Base-by-base conservation (phyloP, 2,113 vertebrate genomes). In the Pimephales promelas region DNA sequence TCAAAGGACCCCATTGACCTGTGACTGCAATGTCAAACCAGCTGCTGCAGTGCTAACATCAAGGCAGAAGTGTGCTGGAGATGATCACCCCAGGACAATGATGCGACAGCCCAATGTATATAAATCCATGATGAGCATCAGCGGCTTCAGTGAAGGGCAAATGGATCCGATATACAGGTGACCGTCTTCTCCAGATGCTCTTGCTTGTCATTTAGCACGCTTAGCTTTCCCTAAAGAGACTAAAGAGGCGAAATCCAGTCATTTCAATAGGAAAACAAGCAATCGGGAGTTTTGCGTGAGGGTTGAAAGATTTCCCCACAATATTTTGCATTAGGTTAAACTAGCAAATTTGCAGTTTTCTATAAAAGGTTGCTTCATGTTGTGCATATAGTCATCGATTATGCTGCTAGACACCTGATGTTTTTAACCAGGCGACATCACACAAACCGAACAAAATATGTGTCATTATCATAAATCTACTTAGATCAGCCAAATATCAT, bases 131-230 rank as follows among this genome's bases (percentile, higher is more conserved):
- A 61, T 52, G 49, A 49, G 54, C 70, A 79, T 43, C 61, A 40
- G 84, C 10, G n/a, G 47, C 66, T 66, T 28, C 54, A 31, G 40
- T 31, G 59, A 75, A 18, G 59, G 74, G 84, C 79, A 81, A 85
- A 83, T 40, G 68, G 59, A 47, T 62, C 36, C 59, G 36, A 54
- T 77, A 49, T 45, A 28, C 40, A 82, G 10, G 64, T 72, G 76
- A 83, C 70, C 20, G 31, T 84, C 84, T 75, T 54, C 28, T 64
- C 82, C 86, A 89, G 86, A 83, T 89, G 86, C 78, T 87, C 73
- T 20, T 43, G 22, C 10, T 40, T 70, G 66, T 72, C 71, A 68
- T 57, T 84, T 84, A 83, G 85, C 82, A 59, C 31, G 47, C 14
- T 31, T 31, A 31, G 26, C n/a, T 28, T 74, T 34, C 56, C 73